phyloP scores from a whole-genome alignment of 2,888 invertebrate genomes.

The Phaonia tiefii region DNA sequence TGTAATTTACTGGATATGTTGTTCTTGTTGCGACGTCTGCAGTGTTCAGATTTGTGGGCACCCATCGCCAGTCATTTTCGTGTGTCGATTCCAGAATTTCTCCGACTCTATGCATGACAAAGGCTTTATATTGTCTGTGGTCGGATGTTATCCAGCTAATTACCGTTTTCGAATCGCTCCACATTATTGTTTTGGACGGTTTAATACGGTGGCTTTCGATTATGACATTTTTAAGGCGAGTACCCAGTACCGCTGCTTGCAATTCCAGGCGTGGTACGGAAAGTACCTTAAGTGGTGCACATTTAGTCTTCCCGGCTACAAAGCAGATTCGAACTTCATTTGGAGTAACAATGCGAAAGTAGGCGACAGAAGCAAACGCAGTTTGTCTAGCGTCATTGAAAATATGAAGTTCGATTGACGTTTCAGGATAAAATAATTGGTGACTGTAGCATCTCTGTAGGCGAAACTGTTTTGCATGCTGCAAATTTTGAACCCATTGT shows the following conservation, averaged over 20 bases:
- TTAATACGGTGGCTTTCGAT: neutral
- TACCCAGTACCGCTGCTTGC: neutral
- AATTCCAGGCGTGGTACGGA: slow-evolving; percentile 1
- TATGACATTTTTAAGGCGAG: neutral
- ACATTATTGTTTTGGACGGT: neutral
- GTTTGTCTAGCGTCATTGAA: slow-evolving; percentile 31
- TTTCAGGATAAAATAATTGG: slow-evolving; percentile 7
- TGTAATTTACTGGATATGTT: neutral
- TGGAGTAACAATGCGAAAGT: slow-evolving; percentile 42
- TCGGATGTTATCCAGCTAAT: slow-evolving; percentile 28
- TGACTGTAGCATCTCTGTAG: too few relatives aligned
- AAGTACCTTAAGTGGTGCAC: slow-evolving; percentile 31
- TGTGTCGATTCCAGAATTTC: slow-evolving; percentile 65
- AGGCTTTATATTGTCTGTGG: slow-evolving; percentile 17
- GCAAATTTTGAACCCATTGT: too few relatives aligned
- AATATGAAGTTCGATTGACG: slow-evolving; percentile 24
- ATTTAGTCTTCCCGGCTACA: slow-evolving; percentile 37
- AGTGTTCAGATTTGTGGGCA: slow-evolving; percentile 12
- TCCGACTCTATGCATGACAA: slow-evolving; percentile 54
- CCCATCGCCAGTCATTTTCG: slow-evolving; percentile 64
- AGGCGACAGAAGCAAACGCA: slow-evolving; percentile 59
- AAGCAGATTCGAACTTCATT: slow-evolving; percentile 24
- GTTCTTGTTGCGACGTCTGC: slow-evolving; percentile 39
- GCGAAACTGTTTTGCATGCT: too few relatives aligned
- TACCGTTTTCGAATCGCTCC: slow-evolving; percentile 38